Evolutionary conservation across 2,113 vertebrate genomes (phyloP), one percentile per base, ranked within the genome.

Genomic region (Oncorhynchus nerka): DNA sequence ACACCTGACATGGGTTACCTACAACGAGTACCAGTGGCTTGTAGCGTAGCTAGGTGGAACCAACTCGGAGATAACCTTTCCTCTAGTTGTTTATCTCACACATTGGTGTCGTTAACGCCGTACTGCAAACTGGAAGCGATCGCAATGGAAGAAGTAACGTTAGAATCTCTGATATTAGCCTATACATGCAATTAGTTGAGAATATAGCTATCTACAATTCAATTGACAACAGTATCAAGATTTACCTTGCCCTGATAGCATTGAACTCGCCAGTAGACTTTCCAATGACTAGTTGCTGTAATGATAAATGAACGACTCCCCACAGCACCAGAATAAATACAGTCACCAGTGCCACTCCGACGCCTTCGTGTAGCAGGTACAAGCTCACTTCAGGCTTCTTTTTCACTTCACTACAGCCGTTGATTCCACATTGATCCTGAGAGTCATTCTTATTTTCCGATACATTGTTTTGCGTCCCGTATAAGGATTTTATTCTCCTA

Each of bases 221-320:
- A 55, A 19, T 70, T 70, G 15, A 22, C 55, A 73, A 51, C n/a
- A 7, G 45, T 26, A 39, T 34, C 19, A 70, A 22, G 70, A 68
- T 88, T 89, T 84, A 94, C 94, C 94, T 91, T 12, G 94, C 94
- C 84, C 90, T 85, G 24, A 73, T 45, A 1, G 92, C 88, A 84
- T 90, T 92, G 79, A 94, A 94, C 3, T 93, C 92, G 1, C 87
- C 93, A 39, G 76, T 90, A n/a, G 89, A 80, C 57, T 79, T 86
- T 0, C 92, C 90, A 3, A 93, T 83, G 74, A 94, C 83, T 70
- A 94, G 93, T 85, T 92, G 92, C 77, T 90, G 91, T 34, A 94
- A 48, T 3, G 94, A 94, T 24, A 94, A 73, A 74, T 93, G 91
- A 82, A 94, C 92, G 4, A 94, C 87, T 76, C 70, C 87, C 93